A percentile compares a stretch with the other conserved stretches of the same genome.
Evolutionary conservation across 1,140 invertebrate genomes (phyloP).

Genomic region (Melanaphis sacchari): DNA sequence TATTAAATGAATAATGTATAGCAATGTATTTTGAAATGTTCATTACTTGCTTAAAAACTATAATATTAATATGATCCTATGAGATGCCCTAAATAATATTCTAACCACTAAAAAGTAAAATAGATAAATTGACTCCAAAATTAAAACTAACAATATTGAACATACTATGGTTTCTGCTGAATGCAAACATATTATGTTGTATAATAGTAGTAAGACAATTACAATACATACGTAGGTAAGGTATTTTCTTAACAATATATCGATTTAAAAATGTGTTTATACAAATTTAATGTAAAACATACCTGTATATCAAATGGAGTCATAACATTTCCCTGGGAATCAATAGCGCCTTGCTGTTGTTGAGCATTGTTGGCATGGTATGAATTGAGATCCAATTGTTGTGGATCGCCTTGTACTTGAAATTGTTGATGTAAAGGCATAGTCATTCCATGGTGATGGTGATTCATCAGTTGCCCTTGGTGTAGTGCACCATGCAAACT

Average conservation of each 20-base stretch:
- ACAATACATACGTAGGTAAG: too few relatives aligned
- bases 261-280: background rate
- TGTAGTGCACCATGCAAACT: conserved; percentile 46
- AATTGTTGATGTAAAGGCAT: conserved; percentile 56
- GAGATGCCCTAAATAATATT: too few relatives aligned
- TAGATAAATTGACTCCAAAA: too few relatives aligned
- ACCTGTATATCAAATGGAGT: conserved; percentile 53
- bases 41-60: too few relatives aligned
- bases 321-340: conserved; percentile 51
- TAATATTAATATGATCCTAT: too few relatives aligned
- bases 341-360: conserved; percentile 52
- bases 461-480: conserved; percentile 51
- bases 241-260: too few relatives aligned
- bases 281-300: background rate
- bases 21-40: too few relatives aligned
- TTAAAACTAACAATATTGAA: too few relatives aligned
- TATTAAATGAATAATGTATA: too few relatives aligned
- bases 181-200: too few relatives aligned
- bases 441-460: conserved; percentile 54
- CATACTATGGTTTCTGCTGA: too few relatives aligned
- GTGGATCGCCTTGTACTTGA: conserved; percentile 44
- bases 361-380: conserved; percentile 54
- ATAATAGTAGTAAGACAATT: background rate
- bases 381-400: conserved; percentile 49
- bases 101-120: too few relatives aligned